Percentiles rank a stretch among this genome's conserved stretches.
Conservation (phyloP, 2,113 vertebrate genomes). For the Pachyramphus minor region DNA sequence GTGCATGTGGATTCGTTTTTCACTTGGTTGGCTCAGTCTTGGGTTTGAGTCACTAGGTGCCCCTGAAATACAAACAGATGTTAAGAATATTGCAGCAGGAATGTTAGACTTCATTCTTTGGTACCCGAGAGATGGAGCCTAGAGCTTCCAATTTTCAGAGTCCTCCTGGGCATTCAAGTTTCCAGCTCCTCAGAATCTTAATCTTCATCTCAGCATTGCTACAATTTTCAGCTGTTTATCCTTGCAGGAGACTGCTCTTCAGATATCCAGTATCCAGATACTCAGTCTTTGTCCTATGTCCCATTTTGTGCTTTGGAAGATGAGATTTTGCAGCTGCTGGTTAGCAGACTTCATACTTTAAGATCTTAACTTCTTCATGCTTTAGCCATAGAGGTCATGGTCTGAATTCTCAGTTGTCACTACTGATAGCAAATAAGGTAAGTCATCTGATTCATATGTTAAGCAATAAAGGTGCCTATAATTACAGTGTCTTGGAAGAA, state of each 20-base stretch:
- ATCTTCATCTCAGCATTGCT: neutral
- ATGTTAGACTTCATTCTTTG: neutral
- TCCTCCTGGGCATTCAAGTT: neutral
- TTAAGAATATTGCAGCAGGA: neutral
- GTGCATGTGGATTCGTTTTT: neutral
- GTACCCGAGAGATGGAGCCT: neutral
- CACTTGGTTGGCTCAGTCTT: neutral
- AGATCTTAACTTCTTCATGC: neutral
- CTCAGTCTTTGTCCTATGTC: neutral
- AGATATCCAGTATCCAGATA: neutral
- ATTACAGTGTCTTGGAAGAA: neutral
- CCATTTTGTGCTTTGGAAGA: neutral
- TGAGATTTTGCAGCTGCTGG: slow-evolving; percentile 42
- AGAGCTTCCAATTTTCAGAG: neutral
- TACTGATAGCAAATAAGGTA: neutral
- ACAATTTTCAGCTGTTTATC: slow-evolving; percentile 37
- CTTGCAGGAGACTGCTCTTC: neutral
- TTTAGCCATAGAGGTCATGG: neutral
- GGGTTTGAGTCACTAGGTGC: slow-evolving; percentile 18
- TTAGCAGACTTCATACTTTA: neutral
- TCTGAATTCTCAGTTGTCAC: neutral
- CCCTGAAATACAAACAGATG: neutral
- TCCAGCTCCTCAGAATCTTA: neutral
- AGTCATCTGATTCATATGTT: neutral
- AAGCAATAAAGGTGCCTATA: neutral